Evolutionary conservation across 2,113 vertebrate species (phyloP), one percentile per base, ranked within the genome.

Genomic region (Mormyrus lacerda): DNA sequence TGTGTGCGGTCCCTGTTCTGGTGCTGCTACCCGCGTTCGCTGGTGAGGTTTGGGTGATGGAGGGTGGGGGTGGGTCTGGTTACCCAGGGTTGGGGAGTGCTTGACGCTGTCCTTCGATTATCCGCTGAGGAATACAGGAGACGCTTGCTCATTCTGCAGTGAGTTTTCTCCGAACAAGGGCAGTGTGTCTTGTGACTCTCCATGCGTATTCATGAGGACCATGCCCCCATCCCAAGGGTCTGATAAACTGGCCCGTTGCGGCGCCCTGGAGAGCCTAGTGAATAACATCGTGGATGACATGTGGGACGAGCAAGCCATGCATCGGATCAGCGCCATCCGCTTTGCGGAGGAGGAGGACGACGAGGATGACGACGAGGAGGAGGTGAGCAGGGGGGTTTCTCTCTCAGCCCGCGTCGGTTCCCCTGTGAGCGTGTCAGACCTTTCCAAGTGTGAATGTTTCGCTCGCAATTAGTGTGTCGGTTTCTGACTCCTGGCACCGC

Each of bases 251-350:
- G 95, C 97, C 15, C 97, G 98, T 90, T 99, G 96, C 13, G 97
- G 97, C 13, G 98, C 96, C 0, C 91, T 99, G 92, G 97, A 99
- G 93, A 99, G 95, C 92, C 92, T 99, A 91, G 97, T 99, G 88
- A 97, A 95, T 7, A 97, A 97, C 19, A 93, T 97, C 94, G 95
- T 95, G 1, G 98, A 99, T 0, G 98, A 99, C 92, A 95, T 96
- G 0, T 99, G 98, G 98, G 97, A 97, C 35, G 95, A 96, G 91
- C 94, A 93, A 48, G 95, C 97, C 2, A 91, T 95, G 65, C 96
- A 99, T 91, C 95, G 98, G 94, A 97, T 97, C 95, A 99, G 98
- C 88, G 97, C 97, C 91, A 99, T 99, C 94, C 97, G 97, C 85
- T 99, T 99, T 93, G 90, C 98, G 88, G 98, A 99, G 83, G 98